Percentiles rank a stretch among this genome's conserved stretches.
phyloP scores from a whole-genome alignment of 1,140 invertebrate species.

The Brachionus sp. region DNA sequence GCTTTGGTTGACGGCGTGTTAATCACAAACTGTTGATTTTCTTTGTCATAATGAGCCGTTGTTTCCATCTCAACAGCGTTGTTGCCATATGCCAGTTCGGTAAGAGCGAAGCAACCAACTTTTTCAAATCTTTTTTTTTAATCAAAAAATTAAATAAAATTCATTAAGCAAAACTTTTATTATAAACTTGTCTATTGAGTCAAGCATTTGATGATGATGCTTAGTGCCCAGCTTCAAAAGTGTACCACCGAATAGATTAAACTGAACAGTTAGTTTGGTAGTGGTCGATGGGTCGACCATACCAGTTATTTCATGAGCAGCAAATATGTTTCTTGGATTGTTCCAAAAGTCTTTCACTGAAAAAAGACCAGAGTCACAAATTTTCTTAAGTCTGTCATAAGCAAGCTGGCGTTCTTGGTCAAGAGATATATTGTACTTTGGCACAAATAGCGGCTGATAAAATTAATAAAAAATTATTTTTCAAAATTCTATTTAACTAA shows the following conservation, averaged over 20 bases:
- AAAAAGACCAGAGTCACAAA: constrained; percentile 55
- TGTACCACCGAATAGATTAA: constrained; percentile 57
- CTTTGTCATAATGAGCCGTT: constrained; percentile 53
- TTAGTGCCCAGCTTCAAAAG: constrained; percentile 56
- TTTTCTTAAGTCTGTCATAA: constrained; percentile 50
- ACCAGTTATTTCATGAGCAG: constrained; percentile 55
- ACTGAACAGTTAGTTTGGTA: constrained; percentile 59
- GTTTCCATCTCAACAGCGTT: constrained; percentile 59
- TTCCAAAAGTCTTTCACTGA: constrained; percentile 55
- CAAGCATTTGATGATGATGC: constrained; percentile 52
- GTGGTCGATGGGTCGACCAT: constrained; percentile 57
- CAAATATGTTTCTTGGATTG: constrained; percentile 55
- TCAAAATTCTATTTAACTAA: constrained; percentile 46
- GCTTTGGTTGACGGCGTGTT: constrained; percentile 53
- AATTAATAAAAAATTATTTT: background rate
- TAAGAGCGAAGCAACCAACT: constrained; percentile 56
- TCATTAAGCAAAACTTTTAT: background rate
- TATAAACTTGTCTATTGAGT: constrained; percentile 47
- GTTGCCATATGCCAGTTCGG: constrained; percentile 57
- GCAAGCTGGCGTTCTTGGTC: constrained; percentile 55
- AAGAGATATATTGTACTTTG: constrained; percentile 53
- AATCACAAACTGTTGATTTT: constrained; percentile 52
- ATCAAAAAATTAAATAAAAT: background rate
- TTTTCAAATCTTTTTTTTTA: constrained; percentile 50
- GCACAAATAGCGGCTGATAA: background rate